phyloP scores from a whole-genome alignment of 2,888 invertebrate species.

The Oeneis ivallda region DNA sequence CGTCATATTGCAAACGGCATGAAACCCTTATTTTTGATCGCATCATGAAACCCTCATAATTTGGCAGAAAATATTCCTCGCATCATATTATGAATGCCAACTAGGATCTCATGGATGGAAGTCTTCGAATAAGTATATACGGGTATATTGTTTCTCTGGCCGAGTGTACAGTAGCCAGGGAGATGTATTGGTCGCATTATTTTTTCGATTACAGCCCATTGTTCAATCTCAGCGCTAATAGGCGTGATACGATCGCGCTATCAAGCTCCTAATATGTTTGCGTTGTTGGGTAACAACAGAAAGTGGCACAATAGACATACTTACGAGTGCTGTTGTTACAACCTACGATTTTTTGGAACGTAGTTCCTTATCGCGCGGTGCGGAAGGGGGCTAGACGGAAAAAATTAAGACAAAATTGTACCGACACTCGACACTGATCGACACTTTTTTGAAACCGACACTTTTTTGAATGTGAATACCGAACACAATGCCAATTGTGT shows the following conservation, averaged over 20 bases:
- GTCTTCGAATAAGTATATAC: not conserved
- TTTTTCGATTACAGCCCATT: conserved; percentile 77
- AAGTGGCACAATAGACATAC: not conserved
- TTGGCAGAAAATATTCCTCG: no score
- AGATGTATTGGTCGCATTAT: conserved; percentile 76
- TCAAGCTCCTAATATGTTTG: conserved; percentile 29
- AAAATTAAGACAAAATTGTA: no score
- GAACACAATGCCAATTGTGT: no score
- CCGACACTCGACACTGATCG: no score
- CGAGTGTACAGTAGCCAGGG: conserved; percentile 32
- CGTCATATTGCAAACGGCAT: no score
- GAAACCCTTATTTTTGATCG: no score
- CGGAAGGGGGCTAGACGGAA: no score
- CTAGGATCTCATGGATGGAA: no score
- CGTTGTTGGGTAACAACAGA: conserved; percentile 14
- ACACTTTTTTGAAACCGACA: no score
- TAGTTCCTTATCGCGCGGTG: no score
- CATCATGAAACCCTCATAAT: no score
- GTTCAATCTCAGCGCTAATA: conserved; percentile 76
- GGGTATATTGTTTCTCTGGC: conserved; percentile 6
- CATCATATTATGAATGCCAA: not conserved
- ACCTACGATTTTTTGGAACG: not conserved
- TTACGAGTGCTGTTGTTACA: not conserved
- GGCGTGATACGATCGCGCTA: conserved; percentile 59
- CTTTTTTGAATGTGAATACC: no score